A percentile compares a stretch with the other conserved stretches of the same genome.
Conservation (phyloP, 2,113 vertebrate species). For the Raja brachyura region DNA sequence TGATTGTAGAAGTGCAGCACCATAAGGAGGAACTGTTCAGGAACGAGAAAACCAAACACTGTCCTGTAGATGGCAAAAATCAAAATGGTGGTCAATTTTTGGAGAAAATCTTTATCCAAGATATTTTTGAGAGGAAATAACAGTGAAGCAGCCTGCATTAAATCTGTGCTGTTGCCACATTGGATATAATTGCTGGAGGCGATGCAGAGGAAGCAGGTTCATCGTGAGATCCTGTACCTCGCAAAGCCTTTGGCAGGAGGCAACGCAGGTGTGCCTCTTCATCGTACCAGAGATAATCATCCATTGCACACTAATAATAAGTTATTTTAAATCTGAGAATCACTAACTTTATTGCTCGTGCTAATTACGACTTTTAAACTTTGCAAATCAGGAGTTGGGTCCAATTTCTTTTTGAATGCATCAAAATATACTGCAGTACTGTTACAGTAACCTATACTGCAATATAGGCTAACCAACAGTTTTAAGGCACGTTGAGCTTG, state of each 20-base stretch:
- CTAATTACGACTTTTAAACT: background rate
- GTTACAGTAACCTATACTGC: too few relatives aligned
- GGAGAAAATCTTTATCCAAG: constrained; percentile 17
- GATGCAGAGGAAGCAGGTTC: constrained; percentile 19
- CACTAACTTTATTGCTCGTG: background rate
- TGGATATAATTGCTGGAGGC: background rate
- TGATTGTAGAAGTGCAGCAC: background rate
- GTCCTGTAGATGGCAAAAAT: background rate
- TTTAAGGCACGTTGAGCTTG: constrained; percentile 2
- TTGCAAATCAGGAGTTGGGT: background rate
- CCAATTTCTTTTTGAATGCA: background rate
- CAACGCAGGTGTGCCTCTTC: background rate
- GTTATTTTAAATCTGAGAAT: background rate
- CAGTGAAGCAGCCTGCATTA: background rate
- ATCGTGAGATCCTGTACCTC: background rate
- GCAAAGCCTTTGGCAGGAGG: background rate
- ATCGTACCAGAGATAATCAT: background rate
- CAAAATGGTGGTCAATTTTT: background rate
- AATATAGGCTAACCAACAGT: background rate
- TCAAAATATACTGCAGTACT: background rate
- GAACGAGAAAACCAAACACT: constrained; percentile 12
- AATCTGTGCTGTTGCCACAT: constrained; percentile 20
- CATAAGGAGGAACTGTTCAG: constrained; percentile 21
- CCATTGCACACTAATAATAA: background rate
- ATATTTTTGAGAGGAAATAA: constrained; percentile 25